A percentile compares a stretch with the other conserved stretches of the same genome.
These are phyloP conservation scores for Pachypanchax playfairii DNA, from an alignment of 2,113 vertebrate genomes.

Conservation along the genomic window DNA sequence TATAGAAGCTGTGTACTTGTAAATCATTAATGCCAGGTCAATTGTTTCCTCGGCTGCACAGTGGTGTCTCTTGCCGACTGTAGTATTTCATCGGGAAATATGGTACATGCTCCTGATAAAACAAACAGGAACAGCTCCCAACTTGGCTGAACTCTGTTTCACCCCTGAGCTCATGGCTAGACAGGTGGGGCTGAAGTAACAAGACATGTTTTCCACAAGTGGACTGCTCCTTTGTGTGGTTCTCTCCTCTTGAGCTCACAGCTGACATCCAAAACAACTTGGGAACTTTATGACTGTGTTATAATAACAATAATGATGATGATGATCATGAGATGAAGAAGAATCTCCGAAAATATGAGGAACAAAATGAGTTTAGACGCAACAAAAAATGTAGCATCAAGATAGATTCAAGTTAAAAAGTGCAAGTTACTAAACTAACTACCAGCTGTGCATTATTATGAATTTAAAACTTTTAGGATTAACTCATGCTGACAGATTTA, in stretches of 20 bases:
- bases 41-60: conserved; percentile 62
- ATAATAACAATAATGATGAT: not conserved
- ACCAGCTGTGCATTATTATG: not conserved
- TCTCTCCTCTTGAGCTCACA: conserved; percentile 18
- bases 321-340: not conserved
- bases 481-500: conserved; percentile 11
- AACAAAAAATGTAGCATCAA: conserved; percentile 2
- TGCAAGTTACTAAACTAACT: not conserved
- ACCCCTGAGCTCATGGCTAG: conserved; percentile 75
- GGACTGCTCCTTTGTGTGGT: conserved; percentile 25
- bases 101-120: conserved; percentile 76
- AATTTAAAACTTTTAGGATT: too few species aligned
- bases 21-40: conserved; percentile 76
- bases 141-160: conserved; percentile 80
- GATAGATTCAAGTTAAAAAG: not conserved
- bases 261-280: conserved; percentile 21
- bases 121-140: conserved; percentile 65
- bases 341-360: too few species aligned
- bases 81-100: conserved; percentile 76
- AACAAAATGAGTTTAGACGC: too few species aligned
- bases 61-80: conserved; percentile 68
- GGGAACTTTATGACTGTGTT: conserved; percentile 13
- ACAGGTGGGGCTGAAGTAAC: conserved; percentile 67
- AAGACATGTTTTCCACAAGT: conserved; percentile 25
- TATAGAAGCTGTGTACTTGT: conserved; percentile 77